Evolutionary conservation across 2,113 vertebrate genomes (phyloP).

Genomic region (Carollia perspicillata): DNA sequence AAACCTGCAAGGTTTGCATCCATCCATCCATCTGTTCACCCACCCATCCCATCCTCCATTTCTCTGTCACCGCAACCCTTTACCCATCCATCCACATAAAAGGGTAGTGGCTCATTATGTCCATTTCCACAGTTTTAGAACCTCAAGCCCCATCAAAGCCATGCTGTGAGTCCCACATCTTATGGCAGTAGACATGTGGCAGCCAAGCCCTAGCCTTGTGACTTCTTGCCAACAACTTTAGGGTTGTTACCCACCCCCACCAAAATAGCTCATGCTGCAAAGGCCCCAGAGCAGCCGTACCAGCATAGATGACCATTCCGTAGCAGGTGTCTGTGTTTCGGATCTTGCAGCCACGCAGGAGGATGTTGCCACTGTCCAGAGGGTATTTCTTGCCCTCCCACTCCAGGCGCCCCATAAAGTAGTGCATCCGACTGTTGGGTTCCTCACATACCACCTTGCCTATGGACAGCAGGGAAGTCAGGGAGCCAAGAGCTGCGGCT

Average conservation of each 20-base stretch:
- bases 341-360: conserved; percentile 90
- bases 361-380: conserved; percentile 84
- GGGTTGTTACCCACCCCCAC: accelerated
- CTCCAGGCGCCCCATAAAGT: conserved; percentile 87
- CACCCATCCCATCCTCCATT: not conserved
- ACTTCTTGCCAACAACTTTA: accelerated
- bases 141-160: not conserved
- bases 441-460: conserved; percentile 88
- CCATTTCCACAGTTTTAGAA: not conserved
- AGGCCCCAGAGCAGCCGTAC: conserved; percentile 57
- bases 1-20: conserved; percentile 79
- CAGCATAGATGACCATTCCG: conserved; percentile 90
- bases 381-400: conserved; percentile 82
- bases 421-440: conserved; percentile 90
- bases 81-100: accelerated
- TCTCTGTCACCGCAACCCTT: not conserved
- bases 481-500: accelerated
- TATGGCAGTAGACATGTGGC: accelerated
- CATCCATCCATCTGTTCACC: accelerated
- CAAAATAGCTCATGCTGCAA: accelerated
- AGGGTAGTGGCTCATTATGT: not conserved
- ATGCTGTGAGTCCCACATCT: not conserved
- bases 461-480: not conserved
- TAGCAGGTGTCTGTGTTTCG: conserved; percentile 89
- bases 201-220: accelerated